Conservation (phyloP, 2,797 vertebrate species). For the Chelon labrosus region DNA sequence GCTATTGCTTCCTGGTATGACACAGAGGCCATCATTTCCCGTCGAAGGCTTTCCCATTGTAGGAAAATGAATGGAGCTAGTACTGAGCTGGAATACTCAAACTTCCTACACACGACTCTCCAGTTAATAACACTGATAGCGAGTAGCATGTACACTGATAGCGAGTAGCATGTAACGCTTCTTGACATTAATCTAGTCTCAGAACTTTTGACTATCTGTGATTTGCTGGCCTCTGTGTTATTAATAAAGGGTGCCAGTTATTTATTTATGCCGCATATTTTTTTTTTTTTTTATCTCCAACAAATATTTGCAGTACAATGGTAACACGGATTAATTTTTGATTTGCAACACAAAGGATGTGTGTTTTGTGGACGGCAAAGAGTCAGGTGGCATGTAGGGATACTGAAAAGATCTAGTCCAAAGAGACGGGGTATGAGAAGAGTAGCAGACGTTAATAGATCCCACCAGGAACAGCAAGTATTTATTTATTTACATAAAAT, state of each 20-base stretch:
- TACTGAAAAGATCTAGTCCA: slow-evolving; percentile 4
- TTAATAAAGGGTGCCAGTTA: slow-evolving; percentile 37
- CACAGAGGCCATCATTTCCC: not conserved
- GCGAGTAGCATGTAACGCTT: slow-evolving; percentile 12
- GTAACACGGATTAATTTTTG: slow-evolving; percentile 58
- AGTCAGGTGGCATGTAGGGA: not conserved
- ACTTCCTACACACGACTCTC: slow-evolving; percentile 1
- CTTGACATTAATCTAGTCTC: slow-evolving; percentile 16
- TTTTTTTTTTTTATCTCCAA: too few species aligned
- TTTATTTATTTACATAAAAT: not conserved
- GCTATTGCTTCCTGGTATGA: slow-evolving; percentile 62
- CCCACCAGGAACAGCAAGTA: slow-evolving; percentile 25
- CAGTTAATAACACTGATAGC: slow-evolving; percentile 16
- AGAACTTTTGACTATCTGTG: slow-evolving; percentile 35
- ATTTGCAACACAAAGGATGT: slow-evolving; percentile 33
- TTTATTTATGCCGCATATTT: slow-evolving; percentile 46
- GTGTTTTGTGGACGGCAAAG: slow-evolving; percentile 7
- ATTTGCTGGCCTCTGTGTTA: slow-evolving; percentile 34
- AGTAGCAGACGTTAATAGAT: slow-evolving; percentile 35
- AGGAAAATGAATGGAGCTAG: slow-evolving; percentile 1
- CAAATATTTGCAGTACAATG: slow-evolving; percentile 58
- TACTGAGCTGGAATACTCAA: not conserved
- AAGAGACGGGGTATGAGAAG: slow-evolving; percentile 36
- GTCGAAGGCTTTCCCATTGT: not conserved
- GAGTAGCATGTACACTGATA: too few species aligned